Base-by-base conservation (phyloP, 2,888 invertebrate genomes). In the Chaetoderma sp. region DNA sequence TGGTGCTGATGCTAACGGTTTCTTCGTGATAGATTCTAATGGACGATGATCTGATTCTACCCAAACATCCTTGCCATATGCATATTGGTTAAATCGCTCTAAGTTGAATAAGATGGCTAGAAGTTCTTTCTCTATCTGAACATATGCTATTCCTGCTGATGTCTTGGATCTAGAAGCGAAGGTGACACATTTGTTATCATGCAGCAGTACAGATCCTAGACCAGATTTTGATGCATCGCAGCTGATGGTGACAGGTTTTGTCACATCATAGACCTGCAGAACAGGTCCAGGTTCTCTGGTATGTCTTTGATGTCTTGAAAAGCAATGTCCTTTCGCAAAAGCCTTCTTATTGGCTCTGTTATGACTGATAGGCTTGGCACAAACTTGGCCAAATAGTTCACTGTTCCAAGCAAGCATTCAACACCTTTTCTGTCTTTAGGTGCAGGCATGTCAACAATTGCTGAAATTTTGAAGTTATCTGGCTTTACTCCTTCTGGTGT, bases 351-450 rank as follows among this genome's bases (percentile, higher is more conserved):
- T 33, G 63, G 63, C 21, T 36, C 32, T 8, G 57, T 63, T 1
- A 49, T 23, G 6, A 57, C 62, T 4, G 70, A 33, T 13, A 68
- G 23, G 36, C 64, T 70, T 42, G 68, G 67, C 16, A 60, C 44
- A 54, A 71, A 71, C 28, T 68, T 65, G 16, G 60, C 27, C 0
- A 69, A 45, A 27, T 72, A 71, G 1, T 30, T 68, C 6, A 70
- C 59, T 65, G 60, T 73, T 6, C 70, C 70, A 0, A 72, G 33
- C 1, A 73, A 25, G n/a, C 54, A 65, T 63, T 67, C 54, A 21
- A 71, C 27, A 33, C 63, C 55, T 18, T 52, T 27, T 21, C 52
- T 36, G 10, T 44, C 49, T 44, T 4, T n/a, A 67, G 50, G 50
- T 6, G 50, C 8, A 27, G 50, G 21, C 50, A 50, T 50, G 6